Conservation (phyloP, 2,888 invertebrate species). For the Muschampia plurimacula region DNA sequence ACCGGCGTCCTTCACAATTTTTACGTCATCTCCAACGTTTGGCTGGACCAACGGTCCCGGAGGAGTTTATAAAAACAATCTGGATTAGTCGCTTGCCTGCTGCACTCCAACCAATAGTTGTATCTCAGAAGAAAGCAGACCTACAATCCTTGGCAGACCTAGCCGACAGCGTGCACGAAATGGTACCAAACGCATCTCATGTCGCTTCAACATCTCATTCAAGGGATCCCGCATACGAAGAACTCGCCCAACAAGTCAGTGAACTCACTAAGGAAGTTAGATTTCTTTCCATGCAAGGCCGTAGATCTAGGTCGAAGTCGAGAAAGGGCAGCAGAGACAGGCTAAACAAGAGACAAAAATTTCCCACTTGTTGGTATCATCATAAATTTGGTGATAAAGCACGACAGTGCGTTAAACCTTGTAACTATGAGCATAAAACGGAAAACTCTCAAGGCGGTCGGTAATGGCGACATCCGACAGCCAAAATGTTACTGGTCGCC, state of each 20-base stretch:
- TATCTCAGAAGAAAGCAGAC: not conserved
- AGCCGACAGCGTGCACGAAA: not conserved
- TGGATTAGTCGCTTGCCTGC: constrained; percentile 2
- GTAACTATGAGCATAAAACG: not conserved
- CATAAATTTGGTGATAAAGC: not conserved
- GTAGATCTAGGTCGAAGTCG: not conserved
- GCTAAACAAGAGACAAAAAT: not conserved
- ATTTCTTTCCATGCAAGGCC: not conserved
- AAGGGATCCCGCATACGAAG: not conserved
- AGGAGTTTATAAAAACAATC: not conserved
- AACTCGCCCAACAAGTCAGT: not conserved
- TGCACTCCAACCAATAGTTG: not conserved
- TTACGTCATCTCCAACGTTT: not conserved
- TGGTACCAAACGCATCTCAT: not conserved
- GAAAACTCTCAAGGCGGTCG: constrained; percentile 1
- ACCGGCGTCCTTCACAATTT: not conserved
- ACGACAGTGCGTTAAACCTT: not conserved
- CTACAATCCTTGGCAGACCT: constrained; percentile 6
- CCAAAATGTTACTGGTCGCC: constrained; percentile 2
- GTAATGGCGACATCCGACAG: constrained; percentile 11
- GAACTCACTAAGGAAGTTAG: not conserved
- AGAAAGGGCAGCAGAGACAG: not conserved
- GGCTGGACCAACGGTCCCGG: not conserved
- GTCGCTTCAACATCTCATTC: not conserved
- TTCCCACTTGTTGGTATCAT: constrained; percentile 1